Conservation (phyloP, 2,113 vertebrate species). For the Erythrocebus patas region DNA sequence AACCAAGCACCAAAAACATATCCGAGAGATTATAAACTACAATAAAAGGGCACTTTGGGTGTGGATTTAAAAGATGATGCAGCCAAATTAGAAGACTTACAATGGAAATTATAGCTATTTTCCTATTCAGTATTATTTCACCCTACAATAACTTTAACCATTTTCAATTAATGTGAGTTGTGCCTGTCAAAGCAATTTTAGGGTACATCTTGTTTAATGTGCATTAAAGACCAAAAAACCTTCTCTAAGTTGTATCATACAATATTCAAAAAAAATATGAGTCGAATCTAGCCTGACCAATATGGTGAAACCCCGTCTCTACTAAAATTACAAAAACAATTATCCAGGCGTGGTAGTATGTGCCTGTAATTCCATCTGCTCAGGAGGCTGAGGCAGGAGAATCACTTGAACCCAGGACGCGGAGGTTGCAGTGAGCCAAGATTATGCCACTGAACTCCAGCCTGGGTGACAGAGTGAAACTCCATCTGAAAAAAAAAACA, state of each 20-base stretch:
- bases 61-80: slow-evolving; percentile 2
- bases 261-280: neutral
- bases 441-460: no score
- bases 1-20: slow-evolving; percentile 38
- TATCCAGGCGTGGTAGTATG: accelerated
- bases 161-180: slow-evolving; percentile 27
- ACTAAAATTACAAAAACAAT: no score
- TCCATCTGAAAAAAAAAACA: no score
- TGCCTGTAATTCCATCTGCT: no score
- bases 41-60: neutral
- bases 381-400: no score
- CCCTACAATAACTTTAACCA: neutral
- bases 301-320: no score
- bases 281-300: no score
- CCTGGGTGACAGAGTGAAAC: no score
- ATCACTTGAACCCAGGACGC: no score
- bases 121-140: neutral
- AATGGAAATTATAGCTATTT: slow-evolving; percentile 28
- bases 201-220: neutral
- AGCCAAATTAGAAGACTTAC: neutral
- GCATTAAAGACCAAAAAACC: neutral
- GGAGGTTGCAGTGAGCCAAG: no score
- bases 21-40: neutral
- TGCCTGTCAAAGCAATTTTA: neutral
- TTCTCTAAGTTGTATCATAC: neutral